These are phyloP conservation scores for Dasyornis broadbenti DNA, from an alignment of 2,113 vertebrate species.

Conservation along the genomic window DNA sequence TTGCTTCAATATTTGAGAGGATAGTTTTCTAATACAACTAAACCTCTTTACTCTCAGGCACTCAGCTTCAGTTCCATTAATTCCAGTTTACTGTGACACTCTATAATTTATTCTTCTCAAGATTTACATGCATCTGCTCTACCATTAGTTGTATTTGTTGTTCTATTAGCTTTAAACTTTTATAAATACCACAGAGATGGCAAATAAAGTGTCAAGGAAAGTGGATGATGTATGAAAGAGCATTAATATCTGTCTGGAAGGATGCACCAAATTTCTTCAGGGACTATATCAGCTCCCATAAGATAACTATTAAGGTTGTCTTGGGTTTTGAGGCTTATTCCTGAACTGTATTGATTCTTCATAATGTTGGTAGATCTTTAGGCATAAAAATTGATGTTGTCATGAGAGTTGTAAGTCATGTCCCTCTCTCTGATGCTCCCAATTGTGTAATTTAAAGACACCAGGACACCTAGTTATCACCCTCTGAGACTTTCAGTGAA, in stretches of 20 bases:
- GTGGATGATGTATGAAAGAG: background rate
- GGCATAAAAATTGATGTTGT: background rate
- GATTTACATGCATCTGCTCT: background rate
- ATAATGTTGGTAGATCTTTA: background rate
- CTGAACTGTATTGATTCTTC: background rate
- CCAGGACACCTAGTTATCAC: background rate
- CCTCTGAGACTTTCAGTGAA: background rate
- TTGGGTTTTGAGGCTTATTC: background rate
- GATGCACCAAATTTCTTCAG: background rate
- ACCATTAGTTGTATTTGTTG: background rate
- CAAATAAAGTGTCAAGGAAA: constrained; percentile 15
- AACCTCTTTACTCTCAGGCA: background rate
- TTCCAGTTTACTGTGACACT: background rate
- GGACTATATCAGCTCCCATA: background rate
- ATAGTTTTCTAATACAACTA: background rate
- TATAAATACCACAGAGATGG: background rate
- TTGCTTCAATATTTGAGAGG: background rate
- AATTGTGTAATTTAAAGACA: background rate
- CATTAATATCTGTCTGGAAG: constrained; percentile 10
- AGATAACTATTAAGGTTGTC: background rate
- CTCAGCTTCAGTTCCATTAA: background rate
- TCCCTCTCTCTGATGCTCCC: background rate
- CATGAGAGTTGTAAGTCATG: background rate
- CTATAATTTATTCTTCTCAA: constrained; percentile 1
- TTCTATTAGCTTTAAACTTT: constrained; percentile 27